These are phyloP conservation scores for Epinotia brunnichana DNA, from an alignment of 2,888 invertebrate genomes.

Conservation along the genomic window DNA sequence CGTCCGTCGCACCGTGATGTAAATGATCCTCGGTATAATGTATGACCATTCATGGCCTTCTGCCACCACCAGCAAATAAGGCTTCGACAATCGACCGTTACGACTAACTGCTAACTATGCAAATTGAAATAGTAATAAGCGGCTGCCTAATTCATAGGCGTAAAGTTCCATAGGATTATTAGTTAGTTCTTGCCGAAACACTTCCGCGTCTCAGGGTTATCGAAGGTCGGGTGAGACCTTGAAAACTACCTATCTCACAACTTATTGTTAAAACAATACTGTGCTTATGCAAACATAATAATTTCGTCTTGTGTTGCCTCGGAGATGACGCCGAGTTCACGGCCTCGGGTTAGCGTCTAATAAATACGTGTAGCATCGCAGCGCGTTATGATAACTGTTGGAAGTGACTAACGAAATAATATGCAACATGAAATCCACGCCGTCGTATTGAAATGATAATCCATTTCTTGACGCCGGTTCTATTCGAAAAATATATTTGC, in stretches of 20 bases:
- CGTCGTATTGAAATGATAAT: conserved; percentile 27
- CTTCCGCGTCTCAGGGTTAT: conserved; percentile 43
- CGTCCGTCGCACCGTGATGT: conserved; percentile 75
- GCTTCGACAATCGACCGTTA: conserved; percentile 77
- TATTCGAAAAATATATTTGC: conserved; percentile 50
- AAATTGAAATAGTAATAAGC: conserved; percentile 57
- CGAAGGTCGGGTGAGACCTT: conserved; percentile 42
- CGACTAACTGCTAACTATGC: conserved; percentile 70
- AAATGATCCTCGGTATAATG: conserved; percentile 83
- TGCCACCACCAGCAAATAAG: conserved; percentile 73
- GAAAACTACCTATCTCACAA: conserved; percentile 42
- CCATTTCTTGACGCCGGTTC: conserved; percentile 18
- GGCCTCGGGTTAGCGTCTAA: too few species aligned
- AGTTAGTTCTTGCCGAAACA: conserved; percentile 45
- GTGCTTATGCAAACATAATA: conserved; percentile 50
- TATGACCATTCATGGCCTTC: conserved; percentile 76
- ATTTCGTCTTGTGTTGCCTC: conserved; percentile 54
- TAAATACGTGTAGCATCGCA: conserved; percentile 24
- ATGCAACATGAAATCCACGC: conserved; percentile 10
- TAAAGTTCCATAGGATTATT: conserved; percentile 39
- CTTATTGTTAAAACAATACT: conserved; percentile 43
- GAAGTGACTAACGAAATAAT: conserved; percentile 19
- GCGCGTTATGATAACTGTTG: conserved; percentile 4
- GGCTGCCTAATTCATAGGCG: conserved; percentile 46
- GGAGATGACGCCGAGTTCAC: conserved; percentile 58